Conservation (phyloP, 2,113 vertebrate species). For the Leucopsar rothschildi region DNA sequence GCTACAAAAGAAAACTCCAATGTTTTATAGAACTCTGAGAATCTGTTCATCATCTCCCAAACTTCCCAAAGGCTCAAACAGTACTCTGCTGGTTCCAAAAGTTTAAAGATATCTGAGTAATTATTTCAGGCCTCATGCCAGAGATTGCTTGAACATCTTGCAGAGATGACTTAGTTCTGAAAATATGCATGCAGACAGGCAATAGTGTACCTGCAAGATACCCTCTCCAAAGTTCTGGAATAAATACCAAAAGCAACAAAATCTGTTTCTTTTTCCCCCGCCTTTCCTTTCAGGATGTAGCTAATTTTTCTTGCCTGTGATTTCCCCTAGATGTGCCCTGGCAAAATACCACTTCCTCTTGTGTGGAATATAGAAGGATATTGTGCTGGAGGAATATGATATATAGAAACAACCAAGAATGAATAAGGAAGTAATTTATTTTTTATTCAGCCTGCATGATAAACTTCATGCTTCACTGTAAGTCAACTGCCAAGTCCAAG, state of each 20-base stretch:
- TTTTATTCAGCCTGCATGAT: not conserved
- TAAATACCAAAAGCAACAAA: not conserved
- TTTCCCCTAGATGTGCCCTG: not conserved
- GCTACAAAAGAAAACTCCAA: not conserved
- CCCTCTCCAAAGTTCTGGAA: not conserved
- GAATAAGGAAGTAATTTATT: not conserved
- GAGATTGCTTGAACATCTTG: not conserved
- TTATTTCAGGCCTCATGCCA: not conserved
- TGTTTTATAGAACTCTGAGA: not conserved
- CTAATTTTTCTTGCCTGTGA: not conserved
- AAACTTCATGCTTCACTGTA: not conserved
- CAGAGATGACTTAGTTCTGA: not conserved
- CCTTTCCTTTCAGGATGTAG: not conserved
- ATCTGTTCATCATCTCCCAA: not conserved
- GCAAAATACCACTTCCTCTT: not conserved
- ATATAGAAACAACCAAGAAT: not conserved
- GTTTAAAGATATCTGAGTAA: not conserved
- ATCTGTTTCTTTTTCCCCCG: not conserved
- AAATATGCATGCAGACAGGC: not conserved
- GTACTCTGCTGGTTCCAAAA: not conserved
- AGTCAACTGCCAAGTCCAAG: not conserved
- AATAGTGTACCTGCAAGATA: not conserved
- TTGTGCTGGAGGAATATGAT: rapidly evolving
- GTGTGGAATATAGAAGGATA: not conserved
- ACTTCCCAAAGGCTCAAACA: not conserved